Evolutionary conservation across 2,888 invertebrate genomes (phyloP).

Genomic region (Cheilosia variabilis): DNA sequence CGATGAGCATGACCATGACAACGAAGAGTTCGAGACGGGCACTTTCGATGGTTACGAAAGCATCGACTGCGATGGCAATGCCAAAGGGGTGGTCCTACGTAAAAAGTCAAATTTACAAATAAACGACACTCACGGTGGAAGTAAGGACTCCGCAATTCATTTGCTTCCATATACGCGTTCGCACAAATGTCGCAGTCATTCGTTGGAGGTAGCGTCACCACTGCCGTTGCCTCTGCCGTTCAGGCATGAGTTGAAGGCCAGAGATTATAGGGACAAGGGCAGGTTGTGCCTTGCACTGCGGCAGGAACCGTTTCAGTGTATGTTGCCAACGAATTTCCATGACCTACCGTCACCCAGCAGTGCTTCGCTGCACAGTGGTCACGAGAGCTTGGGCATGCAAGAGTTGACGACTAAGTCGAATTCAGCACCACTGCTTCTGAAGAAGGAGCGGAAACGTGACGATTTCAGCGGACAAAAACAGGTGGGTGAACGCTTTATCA

Average conservation of each 20-base stretch:
- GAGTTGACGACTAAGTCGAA: slow-evolving; percentile 83
- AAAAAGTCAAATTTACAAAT: slow-evolving; percentile 79
- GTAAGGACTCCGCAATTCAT: slow-evolving; percentile 80
- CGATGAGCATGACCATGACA: slow-evolving; percentile 79
- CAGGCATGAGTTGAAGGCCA: slow-evolving; percentile 71
- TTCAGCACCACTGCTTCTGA: slow-evolving; percentile 83
- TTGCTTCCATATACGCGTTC: slow-evolving; percentile 78
- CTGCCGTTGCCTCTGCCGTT: slow-evolving; percentile 71
- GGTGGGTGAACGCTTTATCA: slow-evolving; percentile 77
- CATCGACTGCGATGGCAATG: slow-evolving; percentile 80
- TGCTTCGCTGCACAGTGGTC: slow-evolving; percentile 83
- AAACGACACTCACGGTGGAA: slow-evolving; percentile 67
- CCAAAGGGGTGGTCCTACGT: slow-evolving; percentile 80
- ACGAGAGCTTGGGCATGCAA: slow-evolving; percentile 81
- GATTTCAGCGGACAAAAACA: slow-evolving; percentile 82
- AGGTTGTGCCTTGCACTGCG: slow-evolving; percentile 81
- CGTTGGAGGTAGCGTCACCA: slow-evolving; percentile 80
- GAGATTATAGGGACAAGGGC: slow-evolving; percentile 78
- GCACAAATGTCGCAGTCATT: slow-evolving; percentile 81
- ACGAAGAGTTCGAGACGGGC: slow-evolving; percentile 81
- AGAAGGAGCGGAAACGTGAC: slow-evolving; percentile 81
- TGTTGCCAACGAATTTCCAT: slow-evolving; percentile 81
- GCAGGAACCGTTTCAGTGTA: slow-evolving; percentile 83
- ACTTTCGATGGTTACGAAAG: slow-evolving; percentile 81
- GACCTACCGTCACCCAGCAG: slow-evolving; percentile 83